A percentile compares a stretch with the other conserved stretches of the same genome.
These are phyloP conservation scores for Neomicropteryx cornuta DNA, from an alignment of 1,140 invertebrate genomes.

Conservation along the genomic window DNA sequence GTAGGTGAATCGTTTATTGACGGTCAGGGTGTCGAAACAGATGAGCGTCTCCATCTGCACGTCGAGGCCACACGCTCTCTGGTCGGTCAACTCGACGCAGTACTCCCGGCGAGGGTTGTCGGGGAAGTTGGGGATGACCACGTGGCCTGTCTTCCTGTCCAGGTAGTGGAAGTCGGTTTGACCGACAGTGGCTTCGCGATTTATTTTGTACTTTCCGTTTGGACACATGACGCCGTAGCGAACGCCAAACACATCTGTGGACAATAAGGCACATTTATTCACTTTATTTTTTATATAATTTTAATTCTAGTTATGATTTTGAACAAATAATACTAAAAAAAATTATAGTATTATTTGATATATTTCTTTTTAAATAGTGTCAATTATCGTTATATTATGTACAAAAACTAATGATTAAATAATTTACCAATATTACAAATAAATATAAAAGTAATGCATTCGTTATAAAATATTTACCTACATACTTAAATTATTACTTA, in stretches of 20 bases:
- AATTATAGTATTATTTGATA: neutral
- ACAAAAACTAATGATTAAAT: neutral
- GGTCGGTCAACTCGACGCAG: constrained; percentile 28
- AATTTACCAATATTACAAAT: no score
- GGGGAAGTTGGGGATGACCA: constrained; percentile 18
- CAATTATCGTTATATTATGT: no score
- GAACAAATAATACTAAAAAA: no score
- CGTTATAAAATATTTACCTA: no score
- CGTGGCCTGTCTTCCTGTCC: constrained; percentile 16
- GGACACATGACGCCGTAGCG: constrained; percentile 19
- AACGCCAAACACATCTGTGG: constrained; percentile 25
- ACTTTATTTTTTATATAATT: no score
- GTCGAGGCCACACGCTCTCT: constrained; percentile 20
- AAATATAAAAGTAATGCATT: neutral
- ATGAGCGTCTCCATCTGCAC: constrained; percentile 18
- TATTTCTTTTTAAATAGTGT: no score
- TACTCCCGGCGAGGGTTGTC: constrained; percentile 13
- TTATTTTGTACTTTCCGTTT: constrained; percentile 18
- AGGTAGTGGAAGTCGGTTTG: no score
- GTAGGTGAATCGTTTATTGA: constrained; percentile 20
- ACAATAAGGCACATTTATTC: constrained; percentile 2
- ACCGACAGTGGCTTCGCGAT: no score
- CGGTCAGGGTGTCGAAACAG: constrained; percentile 21
- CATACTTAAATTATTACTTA: no score
- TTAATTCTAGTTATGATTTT: no score